Evolutionary conservation across 2,113 vertebrate genomes (phyloP), one percentile per base, ranked within the genome.

Genomic region (Tupaia chinensis): DNA sequence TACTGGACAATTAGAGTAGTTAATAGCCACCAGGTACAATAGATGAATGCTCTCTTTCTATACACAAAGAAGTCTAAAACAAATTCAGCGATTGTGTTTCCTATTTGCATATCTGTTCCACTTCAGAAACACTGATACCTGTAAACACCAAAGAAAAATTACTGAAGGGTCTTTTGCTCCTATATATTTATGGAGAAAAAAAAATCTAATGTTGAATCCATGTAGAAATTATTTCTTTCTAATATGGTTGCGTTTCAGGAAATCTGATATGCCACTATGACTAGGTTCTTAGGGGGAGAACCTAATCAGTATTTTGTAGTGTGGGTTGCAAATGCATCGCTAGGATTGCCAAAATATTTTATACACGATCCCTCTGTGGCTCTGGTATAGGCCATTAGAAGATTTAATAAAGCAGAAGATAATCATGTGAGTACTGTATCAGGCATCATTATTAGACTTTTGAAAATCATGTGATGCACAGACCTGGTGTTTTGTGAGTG

Each of bases 1-100:
- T 66, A 69, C 84, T 95, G 78, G 86, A 95, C 96, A 95, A 97
- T 97, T 90, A 94, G 84, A 93, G 96, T 73, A 84, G 97, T 91
- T 89, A 91, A 79, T 81, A 95, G 95, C 72, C 94, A 94, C 96
- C 98, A 63, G 73, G 90, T 86, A 97, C 89, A 95, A 92, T 78
- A 97, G 85, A 90, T 96, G 95, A 94, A 96, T 72, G 87, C 53
- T 60, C 76, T n/a, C 89, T 78, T 95, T 69, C 81, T 94, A 54
- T n/a, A 94, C 97, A 83, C 90, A 96, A 69, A 92, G 61, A 79
- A 4, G 16, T 63, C 74, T 94, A 63, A 81, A 95, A 69, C 27
- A 87, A 89, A 56, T 65, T 34, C 76, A 87, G 93, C 0, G 2
- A 69, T n/a, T 68, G 74, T 17, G 60, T 44, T 73, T 91, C 66